A percentile compares a stretch with the other conserved stretches of the same genome.
These are phyloP conservation scores for Phymorhynchus buccinoides DNA, from an alignment of 1,140 invertebrate genomes.

Conservation along the genomic window DNA sequence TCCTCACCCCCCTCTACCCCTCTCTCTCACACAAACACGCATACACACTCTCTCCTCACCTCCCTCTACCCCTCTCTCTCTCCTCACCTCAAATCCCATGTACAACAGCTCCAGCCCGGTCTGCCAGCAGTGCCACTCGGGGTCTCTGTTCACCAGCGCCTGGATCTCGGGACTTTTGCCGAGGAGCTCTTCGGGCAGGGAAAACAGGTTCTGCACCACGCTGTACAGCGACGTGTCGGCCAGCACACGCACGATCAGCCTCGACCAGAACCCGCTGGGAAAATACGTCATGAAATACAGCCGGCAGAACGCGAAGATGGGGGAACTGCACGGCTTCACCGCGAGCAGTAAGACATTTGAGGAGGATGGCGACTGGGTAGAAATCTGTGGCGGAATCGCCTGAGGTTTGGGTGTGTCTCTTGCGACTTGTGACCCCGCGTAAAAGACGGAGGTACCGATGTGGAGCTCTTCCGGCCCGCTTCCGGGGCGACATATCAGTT, in stretches of 20 bases:
- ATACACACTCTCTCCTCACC: too few species aligned
- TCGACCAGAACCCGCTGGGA: constrained; percentile 97
- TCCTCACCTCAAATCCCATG: constrained; percentile 74
- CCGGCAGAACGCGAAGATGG: constrained; percentile 68
- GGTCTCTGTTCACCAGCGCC: constrained; percentile 65
- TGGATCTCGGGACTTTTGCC: constrained; percentile 48
- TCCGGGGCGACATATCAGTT: neutral
- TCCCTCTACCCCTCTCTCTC: too few species aligned
- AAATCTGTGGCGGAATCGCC: neutral
- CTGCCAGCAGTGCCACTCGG: constrained; percentile 96
- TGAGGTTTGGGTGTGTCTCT: constrained; percentile 9
- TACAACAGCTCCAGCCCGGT: constrained; percentile 91
- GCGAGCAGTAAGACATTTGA: constrained; percentile 49
- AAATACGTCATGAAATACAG: constrained; percentile 90
- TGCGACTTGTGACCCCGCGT: constrained; percentile 44
- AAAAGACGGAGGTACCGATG: constrained; percentile 43
- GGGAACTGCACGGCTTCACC: constrained; percentile 56
- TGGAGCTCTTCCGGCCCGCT: constrained; percentile 40
- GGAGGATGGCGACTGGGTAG: constrained; percentile 5
- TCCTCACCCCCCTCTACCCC: too few species aligned
- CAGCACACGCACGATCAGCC: constrained; percentile 91
- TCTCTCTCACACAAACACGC: too few species aligned
- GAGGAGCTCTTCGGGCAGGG: constrained; percentile 51
- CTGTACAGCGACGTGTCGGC: constrained; percentile 81
- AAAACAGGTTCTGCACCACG: constrained; percentile 56